Conservation (phyloP, 2,888 invertebrate species). For the Creontiades dilutus region DNA sequence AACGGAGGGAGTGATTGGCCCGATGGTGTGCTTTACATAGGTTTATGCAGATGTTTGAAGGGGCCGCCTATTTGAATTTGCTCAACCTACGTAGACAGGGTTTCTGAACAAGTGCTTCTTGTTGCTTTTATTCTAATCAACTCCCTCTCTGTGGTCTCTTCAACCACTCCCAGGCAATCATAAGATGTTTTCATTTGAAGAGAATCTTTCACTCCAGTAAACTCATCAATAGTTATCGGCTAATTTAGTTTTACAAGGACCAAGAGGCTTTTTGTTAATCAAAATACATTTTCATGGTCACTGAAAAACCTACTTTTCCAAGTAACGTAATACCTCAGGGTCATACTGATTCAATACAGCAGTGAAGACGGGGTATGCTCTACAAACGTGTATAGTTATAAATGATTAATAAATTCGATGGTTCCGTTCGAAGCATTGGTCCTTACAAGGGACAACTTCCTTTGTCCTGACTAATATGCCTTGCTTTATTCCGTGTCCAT, state of each 20-base stretch:
- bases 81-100: slow-evolving; percentile 16
- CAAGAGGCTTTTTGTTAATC: neutral
- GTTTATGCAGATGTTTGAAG: slow-evolving; percentile 60
- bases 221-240: slow-evolving; percentile 8
- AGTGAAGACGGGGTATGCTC: too few relatives aligned
- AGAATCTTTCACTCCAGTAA: slow-evolving; percentile 7
- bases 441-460: too few relatives aligned
- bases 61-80: slow-evolving; percentile 43
- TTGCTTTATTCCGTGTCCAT: too few relatives aligned
- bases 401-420: too few relatives aligned
- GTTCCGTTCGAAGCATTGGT: too few relatives aligned
- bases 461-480: too few relatives aligned
- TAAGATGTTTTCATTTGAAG: neutral
- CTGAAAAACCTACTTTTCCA: too few relatives aligned
- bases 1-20: slow-evolving; percentile 41
- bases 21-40: slow-evolving; percentile 61
- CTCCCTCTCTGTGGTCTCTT: neutral
- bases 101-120: slow-evolving; percentile 50
- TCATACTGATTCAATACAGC: too few relatives aligned
- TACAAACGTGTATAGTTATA: too few relatives aligned
- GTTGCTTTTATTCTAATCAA: slow-evolving; percentile 63
- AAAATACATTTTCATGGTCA: neutral
- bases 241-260: neutral
- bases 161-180: neutral
- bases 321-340: too few relatives aligned